phyloP scores from a whole-genome alignment of 2,888 invertebrate species.

The Ganaspis brasiliensis region DNA sequence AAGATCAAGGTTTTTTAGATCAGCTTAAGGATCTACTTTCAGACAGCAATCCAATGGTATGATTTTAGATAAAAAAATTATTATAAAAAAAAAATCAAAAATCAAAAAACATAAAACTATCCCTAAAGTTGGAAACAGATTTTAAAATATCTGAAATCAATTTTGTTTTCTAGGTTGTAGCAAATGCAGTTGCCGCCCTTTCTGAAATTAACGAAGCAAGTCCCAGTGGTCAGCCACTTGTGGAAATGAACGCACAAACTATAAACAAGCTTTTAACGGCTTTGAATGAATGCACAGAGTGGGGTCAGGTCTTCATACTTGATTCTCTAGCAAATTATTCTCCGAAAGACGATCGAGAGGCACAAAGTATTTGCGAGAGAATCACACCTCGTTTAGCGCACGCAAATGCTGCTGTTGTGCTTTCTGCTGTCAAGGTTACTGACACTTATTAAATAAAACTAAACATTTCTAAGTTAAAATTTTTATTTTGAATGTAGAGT shows the following conservation, averaged over 20 bases:
- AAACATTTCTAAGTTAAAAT: neutral
- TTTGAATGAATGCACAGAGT: slow-evolving; percentile 99
- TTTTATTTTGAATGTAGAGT: too few relatives aligned
- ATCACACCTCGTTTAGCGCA: slow-evolving; percentile 98
- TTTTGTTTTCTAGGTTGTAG: slow-evolving; percentile 86
- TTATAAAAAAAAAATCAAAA: too few relatives aligned
- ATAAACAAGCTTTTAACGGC: slow-evolving; percentile 99
- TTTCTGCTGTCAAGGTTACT: slow-evolving; percentile 96
- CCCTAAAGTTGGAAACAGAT: too few relatives aligned
- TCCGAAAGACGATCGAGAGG: slow-evolving; percentile 98
- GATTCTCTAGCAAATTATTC: slow-evolving; percentile 98
- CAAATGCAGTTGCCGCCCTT: slow-evolving; percentile 98
- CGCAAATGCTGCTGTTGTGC: slow-evolving; percentile 99
- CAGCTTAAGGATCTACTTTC: slow-evolving; percentile 97
- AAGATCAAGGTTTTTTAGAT: slow-evolving; percentile 97
- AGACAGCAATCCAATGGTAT: slow-evolving; percentile 99
- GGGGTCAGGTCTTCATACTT: slow-evolving; percentile 99
- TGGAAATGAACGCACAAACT: slow-evolving; percentile 98
- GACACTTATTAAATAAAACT: neutral
- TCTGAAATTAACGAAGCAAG: slow-evolving; percentile 99
- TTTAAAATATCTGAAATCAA: neutral
- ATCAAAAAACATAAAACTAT: too few relatives aligned
- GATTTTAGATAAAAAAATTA: too few relatives aligned
- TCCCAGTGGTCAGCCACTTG: slow-evolving; percentile 95
- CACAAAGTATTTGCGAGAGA: slow-evolving; percentile 98